phyloP scores from a whole-genome alignment of 2,113 vertebrate genomes.

The Eubucco bourcierii region DNA sequence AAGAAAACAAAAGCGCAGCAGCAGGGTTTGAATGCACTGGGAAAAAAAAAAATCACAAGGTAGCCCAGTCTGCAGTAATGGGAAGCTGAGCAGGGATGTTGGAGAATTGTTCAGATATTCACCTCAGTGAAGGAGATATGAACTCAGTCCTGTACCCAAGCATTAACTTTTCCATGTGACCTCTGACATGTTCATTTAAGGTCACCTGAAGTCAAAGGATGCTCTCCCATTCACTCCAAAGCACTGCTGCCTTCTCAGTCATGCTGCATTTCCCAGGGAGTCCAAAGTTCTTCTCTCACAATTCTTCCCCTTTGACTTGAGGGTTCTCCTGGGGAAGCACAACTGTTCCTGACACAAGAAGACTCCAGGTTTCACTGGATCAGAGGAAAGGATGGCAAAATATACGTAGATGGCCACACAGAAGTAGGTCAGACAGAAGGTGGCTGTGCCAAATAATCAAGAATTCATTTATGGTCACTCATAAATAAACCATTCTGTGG shows the following conservation, averaged over 20 bases:
- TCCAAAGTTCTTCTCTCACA: not conserved
- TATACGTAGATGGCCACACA: not conserved
- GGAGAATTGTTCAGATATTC: not conserved
- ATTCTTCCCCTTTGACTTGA: not conserved
- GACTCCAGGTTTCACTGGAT: not conserved
- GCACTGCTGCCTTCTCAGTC: not conserved
- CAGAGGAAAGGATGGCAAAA: not conserved
- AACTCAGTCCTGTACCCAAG: not conserved
- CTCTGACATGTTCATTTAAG: not conserved
- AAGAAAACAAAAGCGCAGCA: not conserved
- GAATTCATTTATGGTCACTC: not conserved
- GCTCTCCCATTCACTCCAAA: not conserved
- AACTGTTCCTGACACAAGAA: not conserved
- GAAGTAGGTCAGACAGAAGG: not conserved
- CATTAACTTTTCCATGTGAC: not conserved
- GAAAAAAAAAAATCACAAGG: not conserved
- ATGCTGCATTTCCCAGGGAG: not conserved
- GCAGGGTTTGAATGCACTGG: not conserved
- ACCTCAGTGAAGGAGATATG: fast-evolving
- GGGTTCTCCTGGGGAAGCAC: not conserved
- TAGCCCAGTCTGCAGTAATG: not conserved
- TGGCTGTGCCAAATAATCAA: not conserved
- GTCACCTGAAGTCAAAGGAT: not conserved
- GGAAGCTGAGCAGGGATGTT: not conserved
- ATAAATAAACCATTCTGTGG: no score